Conservation (phyloP, 2,113 vertebrate species). For the Heteronetta atricapilla region DNA sequence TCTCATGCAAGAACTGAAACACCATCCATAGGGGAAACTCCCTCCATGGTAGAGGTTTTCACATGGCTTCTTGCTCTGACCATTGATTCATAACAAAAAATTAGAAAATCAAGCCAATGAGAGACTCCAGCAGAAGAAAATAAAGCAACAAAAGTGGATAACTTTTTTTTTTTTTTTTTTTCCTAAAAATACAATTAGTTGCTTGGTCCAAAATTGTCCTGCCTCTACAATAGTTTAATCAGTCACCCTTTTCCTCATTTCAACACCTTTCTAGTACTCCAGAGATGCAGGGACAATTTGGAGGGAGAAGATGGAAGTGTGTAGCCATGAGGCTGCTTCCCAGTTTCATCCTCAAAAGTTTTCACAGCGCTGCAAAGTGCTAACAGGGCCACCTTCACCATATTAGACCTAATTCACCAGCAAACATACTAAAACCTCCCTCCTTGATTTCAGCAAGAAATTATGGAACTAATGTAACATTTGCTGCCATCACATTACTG, state of each 20-base stretch:
- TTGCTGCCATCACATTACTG: conserved; percentile 45
- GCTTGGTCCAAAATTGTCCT: not conserved
- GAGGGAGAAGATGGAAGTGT: not conserved
- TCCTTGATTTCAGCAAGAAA: not conserved
- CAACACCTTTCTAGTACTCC: not conserved
- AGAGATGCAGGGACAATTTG: not conserved
- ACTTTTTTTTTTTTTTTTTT: not conserved
- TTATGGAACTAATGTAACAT: not conserved
- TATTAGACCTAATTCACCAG: not conserved
- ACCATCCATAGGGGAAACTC: not conserved
- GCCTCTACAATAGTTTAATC: not conserved
- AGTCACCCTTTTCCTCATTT: not conserved
- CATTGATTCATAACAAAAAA: not conserved
- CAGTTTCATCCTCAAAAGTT: not conserved
- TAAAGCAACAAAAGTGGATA: not conserved
- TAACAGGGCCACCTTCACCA: not conserved
- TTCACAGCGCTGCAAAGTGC: not conserved
- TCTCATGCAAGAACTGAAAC: not conserved
- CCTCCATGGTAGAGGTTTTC: not conserved
- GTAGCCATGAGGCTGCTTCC: not conserved
- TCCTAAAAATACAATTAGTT: not conserved
- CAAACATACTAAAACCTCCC: not conserved
- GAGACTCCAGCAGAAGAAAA: not conserved
- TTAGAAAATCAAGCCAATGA: not conserved
- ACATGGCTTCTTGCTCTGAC: not conserved